These are phyloP conservation scores for Spatula clypeata DNA, from an alignment of 2,797 vertebrate genomes.

Conservation along the genomic window DNA sequence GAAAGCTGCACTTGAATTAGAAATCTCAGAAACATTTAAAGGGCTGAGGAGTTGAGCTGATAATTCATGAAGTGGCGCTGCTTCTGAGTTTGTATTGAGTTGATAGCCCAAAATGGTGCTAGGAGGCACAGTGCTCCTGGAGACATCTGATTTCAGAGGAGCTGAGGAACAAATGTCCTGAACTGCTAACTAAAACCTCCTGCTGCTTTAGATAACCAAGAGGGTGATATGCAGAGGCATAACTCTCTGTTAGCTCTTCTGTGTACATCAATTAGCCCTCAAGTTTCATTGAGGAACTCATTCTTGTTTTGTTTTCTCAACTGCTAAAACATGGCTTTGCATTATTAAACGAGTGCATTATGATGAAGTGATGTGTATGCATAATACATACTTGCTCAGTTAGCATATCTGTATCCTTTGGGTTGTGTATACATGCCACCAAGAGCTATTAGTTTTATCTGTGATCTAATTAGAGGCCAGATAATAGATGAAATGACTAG, in stretches of 20 bases:
- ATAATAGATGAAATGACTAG: background rate
- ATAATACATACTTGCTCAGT: background rate
- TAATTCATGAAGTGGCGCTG: background rate
- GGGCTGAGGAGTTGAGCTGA: background rate
- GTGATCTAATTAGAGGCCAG: background rate
- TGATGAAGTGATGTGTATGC: background rate
- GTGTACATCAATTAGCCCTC: background rate
- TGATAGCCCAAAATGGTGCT: background rate
- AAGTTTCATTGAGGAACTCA: background rate
- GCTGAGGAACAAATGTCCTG: background rate
- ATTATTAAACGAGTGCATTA: background rate
- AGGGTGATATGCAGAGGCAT: background rate
- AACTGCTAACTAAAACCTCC: background rate
- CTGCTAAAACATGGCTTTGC: background rate
- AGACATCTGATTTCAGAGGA: background rate
- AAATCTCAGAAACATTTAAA: background rate
- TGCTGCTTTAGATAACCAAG: conserved; percentile 21
- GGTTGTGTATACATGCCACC: background rate
- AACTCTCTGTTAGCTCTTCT: background rate
- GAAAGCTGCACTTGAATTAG: background rate
- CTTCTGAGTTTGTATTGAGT: background rate
- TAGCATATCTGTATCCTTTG: background rate
- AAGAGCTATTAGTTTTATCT: background rate
- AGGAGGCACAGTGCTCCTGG: background rate
- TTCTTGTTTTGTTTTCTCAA: conserved; percentile 23